These are phyloP conservation scores for Clarias fuscus DNA, from an alignment of 2,797 vertebrate genomes.

Conservation along the genomic window DNA sequence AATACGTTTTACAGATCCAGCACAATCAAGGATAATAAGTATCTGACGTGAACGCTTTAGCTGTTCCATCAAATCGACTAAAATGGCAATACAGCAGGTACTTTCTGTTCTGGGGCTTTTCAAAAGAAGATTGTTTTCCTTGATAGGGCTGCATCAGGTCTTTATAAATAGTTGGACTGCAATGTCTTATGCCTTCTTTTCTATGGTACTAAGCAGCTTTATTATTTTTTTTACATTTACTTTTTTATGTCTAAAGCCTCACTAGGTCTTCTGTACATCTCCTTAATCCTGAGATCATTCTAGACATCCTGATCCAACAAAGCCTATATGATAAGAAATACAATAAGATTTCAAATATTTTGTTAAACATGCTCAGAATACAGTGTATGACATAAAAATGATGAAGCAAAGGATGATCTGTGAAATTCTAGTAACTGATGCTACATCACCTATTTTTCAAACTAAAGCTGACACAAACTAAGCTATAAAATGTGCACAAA, in stretches of 20 bases:
- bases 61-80: not conserved
- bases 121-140: not conserved
- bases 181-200: not conserved
- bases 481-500: not conserved
- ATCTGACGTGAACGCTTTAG: slow-evolving; percentile 48
- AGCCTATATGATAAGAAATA: not conserved
- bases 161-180: not conserved
- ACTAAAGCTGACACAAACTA: slow-evolving; percentile 9
- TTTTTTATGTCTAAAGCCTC: not conserved
- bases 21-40: slow-evolving; percentile 55
- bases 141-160: not conserved
- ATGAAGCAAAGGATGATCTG: not conserved
- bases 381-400: not conserved
- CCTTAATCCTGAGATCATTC: not conserved
- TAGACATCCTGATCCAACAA: not conserved
- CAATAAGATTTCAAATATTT: not conserved
- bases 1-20: slow-evolving; percentile 38
- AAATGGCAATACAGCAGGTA: not conserved
- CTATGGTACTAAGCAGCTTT: not conserved
- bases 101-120: slow-evolving; percentile 11
- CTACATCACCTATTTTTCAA: not conserved
- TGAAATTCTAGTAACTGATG: not conserved
- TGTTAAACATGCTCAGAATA: not conserved
- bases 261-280: not conserved
- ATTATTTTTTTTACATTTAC: not conserved